Evolutionary conservation across 1,140 invertebrate genomes (phyloP).

Genomic region (Drosophila rhopaloa): DNA sequence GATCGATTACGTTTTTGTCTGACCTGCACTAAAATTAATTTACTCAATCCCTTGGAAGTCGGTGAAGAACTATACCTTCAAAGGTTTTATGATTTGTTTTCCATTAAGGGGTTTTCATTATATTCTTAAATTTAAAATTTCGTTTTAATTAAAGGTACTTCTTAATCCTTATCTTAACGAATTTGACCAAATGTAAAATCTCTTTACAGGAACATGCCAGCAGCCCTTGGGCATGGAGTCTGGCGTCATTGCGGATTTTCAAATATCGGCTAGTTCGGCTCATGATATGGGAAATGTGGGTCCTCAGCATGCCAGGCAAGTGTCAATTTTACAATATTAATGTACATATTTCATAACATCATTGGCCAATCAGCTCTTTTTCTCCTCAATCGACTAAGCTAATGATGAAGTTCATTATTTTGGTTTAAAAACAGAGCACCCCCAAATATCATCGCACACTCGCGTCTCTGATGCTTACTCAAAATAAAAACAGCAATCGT

Average conservation of each 20-base stretch:
- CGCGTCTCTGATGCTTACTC: constrained; percentile 49
- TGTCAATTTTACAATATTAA: too few relatives aligned
- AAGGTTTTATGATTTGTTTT: constrained; percentile 49
- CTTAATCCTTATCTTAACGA: constrained; percentile 53
- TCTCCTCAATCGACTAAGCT: background rate
- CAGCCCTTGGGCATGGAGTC: constrained; percentile 95
- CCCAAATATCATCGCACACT: background rate
- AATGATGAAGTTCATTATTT: background rate
- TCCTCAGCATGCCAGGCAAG: constrained; percentile 95
- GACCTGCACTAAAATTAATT: constrained; percentile 47
- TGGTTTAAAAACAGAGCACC: background rate
- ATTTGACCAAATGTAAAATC: constrained; percentile 25
- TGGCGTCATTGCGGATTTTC: constrained; percentile 92
- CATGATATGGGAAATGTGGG: constrained; percentile 96
- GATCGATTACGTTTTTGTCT: too few relatives aligned
- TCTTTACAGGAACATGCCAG: constrained; percentile 91
- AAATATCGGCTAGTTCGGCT: constrained; percentile 94
- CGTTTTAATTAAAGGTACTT: constrained; percentile 1
- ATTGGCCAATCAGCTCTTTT: too few relatives aligned
- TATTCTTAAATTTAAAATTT: constrained; percentile 48
- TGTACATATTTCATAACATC: too few relatives aligned
- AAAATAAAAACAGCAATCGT: constrained; percentile 59
- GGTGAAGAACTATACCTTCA: constrained; percentile 17
- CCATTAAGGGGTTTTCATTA: constrained; percentile 31
- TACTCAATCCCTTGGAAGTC: constrained; percentile 27